phyloP scores from a whole-genome alignment of 2,113 vertebrate species.

The Cepphus grylle region DNA sequence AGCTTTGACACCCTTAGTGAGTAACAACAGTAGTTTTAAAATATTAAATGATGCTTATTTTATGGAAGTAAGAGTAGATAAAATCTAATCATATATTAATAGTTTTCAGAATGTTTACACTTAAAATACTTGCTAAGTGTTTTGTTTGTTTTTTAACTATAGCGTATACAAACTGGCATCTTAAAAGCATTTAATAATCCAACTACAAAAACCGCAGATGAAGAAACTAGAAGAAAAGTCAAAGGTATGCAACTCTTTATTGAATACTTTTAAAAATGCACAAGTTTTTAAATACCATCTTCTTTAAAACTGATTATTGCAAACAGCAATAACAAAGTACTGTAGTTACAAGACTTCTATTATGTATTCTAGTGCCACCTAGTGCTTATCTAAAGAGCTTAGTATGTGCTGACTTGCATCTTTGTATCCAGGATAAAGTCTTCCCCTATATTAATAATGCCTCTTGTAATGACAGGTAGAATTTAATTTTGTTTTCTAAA shows the following conservation, averaged over 20 bases:
- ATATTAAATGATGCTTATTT: neutral
- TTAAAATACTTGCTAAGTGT: neutral
- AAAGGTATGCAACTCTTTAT: constrained; percentile 82
- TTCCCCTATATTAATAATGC: neutral
- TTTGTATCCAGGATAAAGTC: neutral
- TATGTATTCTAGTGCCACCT: constrained; percentile 77
- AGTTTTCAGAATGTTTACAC: neutral
- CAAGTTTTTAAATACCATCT: neutral
- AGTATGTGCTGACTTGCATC: neutral
- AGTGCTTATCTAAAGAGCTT: constrained; percentile 45
- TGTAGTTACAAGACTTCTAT: neutral
- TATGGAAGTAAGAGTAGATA: neutral
- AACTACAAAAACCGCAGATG: constrained; percentile 94
- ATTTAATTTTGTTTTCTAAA: neutral
- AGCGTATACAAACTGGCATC: constrained; percentile 95
- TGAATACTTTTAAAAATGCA: neutral
- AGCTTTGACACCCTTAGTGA: neutral
- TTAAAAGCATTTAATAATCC: constrained; percentile 97
- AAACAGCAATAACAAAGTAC: neutral
- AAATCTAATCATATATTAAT: neutral
- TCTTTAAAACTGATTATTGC: neutral
- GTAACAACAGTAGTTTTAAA: neutral
- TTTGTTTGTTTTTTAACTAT: neutral
- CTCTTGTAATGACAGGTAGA: neutral
- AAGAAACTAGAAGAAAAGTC: constrained; percentile 93